A percentile compares a stretch with the other conserved stretches of the same genome.
These are phyloP conservation scores for Hyposoter didymator DNA, from an alignment of 2,888 invertebrate species.

Conservation along the genomic window DNA sequence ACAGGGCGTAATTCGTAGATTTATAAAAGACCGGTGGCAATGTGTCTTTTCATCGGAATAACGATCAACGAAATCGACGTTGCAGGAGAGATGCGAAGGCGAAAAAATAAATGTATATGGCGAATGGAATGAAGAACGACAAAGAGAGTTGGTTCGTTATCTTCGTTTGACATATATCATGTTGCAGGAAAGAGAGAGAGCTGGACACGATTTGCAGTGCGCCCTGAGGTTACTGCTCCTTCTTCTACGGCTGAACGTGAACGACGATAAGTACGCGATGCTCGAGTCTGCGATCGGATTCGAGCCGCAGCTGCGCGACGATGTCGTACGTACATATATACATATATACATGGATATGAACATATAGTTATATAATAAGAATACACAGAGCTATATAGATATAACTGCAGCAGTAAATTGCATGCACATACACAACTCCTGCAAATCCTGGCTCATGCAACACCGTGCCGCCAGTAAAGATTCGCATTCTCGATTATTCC, in stretches of 20 bases:
- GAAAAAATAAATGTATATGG: neutral
- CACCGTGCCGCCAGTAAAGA: conserved; percentile 59
- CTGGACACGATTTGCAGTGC: conserved; percentile 75
- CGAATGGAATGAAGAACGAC: conserved; percentile 6
- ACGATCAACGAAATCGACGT: conserved; percentile 13
- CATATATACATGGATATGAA: conserved; percentile 19
- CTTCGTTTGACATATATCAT: conserved; percentile 32
- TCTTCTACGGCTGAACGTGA: conserved; percentile 74
- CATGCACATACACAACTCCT: conserved; percentile 55
- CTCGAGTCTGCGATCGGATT: conserved; percentile 79
- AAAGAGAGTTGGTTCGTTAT: conserved; percentile 4
- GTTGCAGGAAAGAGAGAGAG: conserved; percentile 76
- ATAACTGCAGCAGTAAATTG: conserved; percentile 36
- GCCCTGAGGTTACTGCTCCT: conserved; percentile 75
- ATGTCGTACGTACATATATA: conserved; percentile 75
- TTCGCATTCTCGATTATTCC: conserved; percentile 68
- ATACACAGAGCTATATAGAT: conserved; percentile 21
- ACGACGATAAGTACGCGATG: conserved; percentile 76
- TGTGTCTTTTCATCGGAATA: neutral
- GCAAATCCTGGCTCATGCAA: conserved; percentile 35
- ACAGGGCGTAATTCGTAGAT: neutral
- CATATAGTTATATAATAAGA: conserved; percentile 14
- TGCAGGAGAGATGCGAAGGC: neutral
- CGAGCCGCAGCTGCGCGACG: conserved; percentile 76
- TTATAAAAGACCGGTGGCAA: conserved; percentile 3